A percentile compares a stretch with the other conserved stretches of the same genome.
These are phyloP conservation scores for Pseudococcus viburni DNA, from an alignment of 2,888 invertebrate genomes.

Conservation along the genomic window DNA sequence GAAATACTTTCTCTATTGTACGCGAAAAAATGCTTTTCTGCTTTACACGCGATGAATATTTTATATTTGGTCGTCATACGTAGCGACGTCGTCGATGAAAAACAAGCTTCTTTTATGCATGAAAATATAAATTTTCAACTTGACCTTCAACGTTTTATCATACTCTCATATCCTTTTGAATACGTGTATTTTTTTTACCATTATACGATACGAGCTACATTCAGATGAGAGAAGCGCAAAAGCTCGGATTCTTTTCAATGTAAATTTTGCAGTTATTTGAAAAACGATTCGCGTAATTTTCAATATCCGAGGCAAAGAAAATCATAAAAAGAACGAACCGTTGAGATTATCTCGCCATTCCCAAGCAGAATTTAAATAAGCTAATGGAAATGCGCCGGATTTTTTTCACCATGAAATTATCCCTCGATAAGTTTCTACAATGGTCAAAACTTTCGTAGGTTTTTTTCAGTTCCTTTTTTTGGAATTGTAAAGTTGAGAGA, in stretches of 20 bases:
- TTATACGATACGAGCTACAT: neutral
- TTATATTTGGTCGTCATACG: neutral
- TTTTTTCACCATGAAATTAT: conserved; percentile 9
- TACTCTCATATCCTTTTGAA: conserved; percentile 10
- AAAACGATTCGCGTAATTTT: conserved; percentile 43
- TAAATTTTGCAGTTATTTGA: conserved; percentile 1
- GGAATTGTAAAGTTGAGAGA: neutral
- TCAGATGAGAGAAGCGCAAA: neutral
- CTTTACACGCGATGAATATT: conserved; percentile 3
- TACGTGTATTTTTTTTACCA: neutral
- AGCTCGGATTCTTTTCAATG: neutral
- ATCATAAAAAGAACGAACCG: neutral
- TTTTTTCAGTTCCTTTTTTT: neutral
- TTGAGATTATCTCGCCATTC: conserved; percentile 16
- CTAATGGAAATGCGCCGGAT: neutral
- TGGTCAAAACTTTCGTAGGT: neutral
- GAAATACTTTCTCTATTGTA: conserved; percentile 33
- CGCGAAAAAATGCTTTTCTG: conserved; percentile 8
- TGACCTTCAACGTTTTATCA: conserved; percentile 37
- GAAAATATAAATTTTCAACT: conserved; percentile 43
- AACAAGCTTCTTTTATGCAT: conserved; percentile 28
- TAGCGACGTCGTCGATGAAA: neutral
- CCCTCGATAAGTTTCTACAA: neutral
- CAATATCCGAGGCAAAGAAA: neutral
- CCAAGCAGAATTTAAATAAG: conserved; percentile 1